Percentiles rank a stretch among this genome's conserved stretches.
phyloP scores from a whole-genome alignment of 2,888 invertebrate genomes.

The Caenorhabditis doughertyi region DNA sequence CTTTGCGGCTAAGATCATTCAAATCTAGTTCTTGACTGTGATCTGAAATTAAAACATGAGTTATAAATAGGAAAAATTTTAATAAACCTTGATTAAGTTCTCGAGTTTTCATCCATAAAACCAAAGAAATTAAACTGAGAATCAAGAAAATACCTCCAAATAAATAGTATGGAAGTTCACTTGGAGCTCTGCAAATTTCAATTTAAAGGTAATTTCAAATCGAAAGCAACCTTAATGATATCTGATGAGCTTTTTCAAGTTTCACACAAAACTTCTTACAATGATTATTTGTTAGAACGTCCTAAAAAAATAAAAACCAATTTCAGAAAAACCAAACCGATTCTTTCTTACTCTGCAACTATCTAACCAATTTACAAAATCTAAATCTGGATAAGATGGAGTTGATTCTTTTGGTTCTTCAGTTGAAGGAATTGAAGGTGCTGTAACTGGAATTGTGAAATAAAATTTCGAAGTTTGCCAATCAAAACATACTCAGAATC shows the following conservation, averaged over 20 bases:
- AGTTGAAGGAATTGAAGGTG: neutral
- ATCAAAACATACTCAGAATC: neutral
- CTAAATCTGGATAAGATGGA: neutral
- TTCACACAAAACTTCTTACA: constrained; percentile 7
- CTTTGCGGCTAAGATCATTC: neutral
- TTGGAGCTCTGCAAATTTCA: neutral
- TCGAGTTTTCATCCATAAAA: constrained; percentile 10
- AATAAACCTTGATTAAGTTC: neutral
- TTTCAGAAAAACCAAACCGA: too few species aligned
- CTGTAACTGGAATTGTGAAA: neutral
- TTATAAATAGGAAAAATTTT: neutral
- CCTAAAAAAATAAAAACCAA: neutral
- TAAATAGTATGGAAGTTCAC: neutral
- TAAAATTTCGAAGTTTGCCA: neutral
- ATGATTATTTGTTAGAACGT: neutral
- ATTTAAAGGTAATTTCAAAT: too few species aligned
- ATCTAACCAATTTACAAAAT: neutral
- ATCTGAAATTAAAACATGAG: neutral
- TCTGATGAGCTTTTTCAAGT: neutral
- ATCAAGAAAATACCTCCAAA: neutral
- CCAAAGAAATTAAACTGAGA: constrained; percentile 3
- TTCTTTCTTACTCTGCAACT: neutral
- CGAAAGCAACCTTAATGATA: neutral
- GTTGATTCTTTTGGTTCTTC: neutral
- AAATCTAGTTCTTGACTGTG: constrained; percentile 9